Evolutionary conservation across 2,888 invertebrate genomes (phyloP), one percentile per base, ranked within the genome.

Genomic region (Mystacides longicornis): DNA sequence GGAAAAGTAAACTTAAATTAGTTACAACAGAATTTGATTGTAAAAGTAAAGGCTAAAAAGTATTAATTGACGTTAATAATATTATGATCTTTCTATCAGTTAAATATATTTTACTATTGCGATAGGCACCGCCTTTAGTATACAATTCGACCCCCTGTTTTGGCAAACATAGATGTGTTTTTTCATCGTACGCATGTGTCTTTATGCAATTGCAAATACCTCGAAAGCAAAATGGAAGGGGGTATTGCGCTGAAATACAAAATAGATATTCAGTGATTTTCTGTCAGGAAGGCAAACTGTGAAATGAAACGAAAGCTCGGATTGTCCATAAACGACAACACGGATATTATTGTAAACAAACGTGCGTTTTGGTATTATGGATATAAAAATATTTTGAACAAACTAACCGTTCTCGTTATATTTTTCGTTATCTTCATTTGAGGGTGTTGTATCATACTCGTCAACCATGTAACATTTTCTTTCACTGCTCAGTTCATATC

Each of bases 401-500:
- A 37, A 58, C 2, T 72, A 60, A 64, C 81, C 81, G 47, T 62
- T 63, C 54, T 68, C 66, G 2, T 64, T 60, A 18, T 65, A 62
- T 42, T 62, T 64, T 49, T 64, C 61, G 11, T 16, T 54, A 52
- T 51, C 56, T 60, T 57, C 59, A 31, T 55, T 23, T 27, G 33
- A 14, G 31, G 60, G 49, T 22, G 62, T 59, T 20, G 58, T 58
- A 22, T 14, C 52, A 23, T 59, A 54, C 16, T 49, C 62, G 59
- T 23, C 56, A 65, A 23, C 66, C 63, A 65, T 67, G 23, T 51
- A 56, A 63, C 80, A 80, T 37, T 65, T 66, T 33, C 65, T 66
- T 61, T 77, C 76, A 23, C 78, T 79, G 63, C 80, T 73, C 5
- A 80, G 69, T 33, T 71, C 68, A 56, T 76, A 81, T 1, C 74